Conservation (phyloP, 2,888 invertebrate genomes). For the Terebella lapidaria region DNA sequence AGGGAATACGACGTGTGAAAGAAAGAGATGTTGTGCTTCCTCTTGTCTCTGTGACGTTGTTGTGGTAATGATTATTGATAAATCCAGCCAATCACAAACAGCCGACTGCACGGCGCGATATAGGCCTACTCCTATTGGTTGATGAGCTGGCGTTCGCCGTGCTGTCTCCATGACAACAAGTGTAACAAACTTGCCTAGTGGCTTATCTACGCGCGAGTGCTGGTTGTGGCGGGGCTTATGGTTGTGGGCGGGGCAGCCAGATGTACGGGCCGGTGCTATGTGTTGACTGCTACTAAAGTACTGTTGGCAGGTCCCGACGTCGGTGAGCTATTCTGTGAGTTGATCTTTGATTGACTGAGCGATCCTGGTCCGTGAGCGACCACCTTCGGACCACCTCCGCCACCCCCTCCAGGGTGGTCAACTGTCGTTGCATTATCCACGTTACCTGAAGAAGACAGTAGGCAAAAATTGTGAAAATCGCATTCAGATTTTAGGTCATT, state of each 20-base stretch:
- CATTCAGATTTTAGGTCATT: no score
- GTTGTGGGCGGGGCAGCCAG: background rate
- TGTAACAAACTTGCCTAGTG: no score
- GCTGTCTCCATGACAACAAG: background rate
- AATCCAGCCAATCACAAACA: no score
- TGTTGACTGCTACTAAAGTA: slow-evolving; percentile 22
- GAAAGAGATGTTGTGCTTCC: no score
- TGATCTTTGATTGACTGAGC: background rate
- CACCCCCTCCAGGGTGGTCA: background rate
- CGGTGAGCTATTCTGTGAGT: slow-evolving; percentile 17
- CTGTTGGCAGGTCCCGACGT: slow-evolving; percentile 18
- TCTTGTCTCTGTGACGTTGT: no score
- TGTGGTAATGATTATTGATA: no score
- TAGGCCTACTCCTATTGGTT: no score
- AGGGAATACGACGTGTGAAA: no score
- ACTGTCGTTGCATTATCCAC: background rate
- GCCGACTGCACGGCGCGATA: no score
- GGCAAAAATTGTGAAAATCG: background rate
- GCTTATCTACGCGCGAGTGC: no score
- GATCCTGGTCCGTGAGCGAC: background rate
- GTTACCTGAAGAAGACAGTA: background rate
- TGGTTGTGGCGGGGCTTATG: no score
- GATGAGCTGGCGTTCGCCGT: background rate
- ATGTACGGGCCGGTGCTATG: slow-evolving; percentile 7
- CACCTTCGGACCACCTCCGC: no score